phyloP scores from a whole-genome alignment of 2,113 vertebrate genomes.

The Sceloporus undulatus region DNA sequence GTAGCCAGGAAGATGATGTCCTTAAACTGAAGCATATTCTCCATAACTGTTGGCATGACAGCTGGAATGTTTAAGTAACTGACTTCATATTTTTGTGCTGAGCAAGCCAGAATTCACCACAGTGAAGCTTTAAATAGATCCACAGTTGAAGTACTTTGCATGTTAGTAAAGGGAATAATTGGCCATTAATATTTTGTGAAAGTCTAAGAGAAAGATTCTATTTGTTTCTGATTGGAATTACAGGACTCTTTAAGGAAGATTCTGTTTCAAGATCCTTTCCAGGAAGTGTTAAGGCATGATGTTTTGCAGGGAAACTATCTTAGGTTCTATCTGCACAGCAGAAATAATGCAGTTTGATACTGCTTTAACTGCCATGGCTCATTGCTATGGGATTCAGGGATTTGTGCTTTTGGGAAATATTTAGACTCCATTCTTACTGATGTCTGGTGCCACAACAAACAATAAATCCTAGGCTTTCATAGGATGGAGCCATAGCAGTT shows the following conservation, averaged over 20 bases:
- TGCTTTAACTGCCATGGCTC: no score
- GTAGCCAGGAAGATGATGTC: neutral
- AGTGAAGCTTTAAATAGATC: neutral
- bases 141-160: neutral
- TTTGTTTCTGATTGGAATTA: neutral
- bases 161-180: neutral
- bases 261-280: neutral
- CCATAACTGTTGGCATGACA: neutral
- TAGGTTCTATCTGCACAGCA: no score
- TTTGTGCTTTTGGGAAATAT: no score
- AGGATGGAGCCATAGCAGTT: no score
- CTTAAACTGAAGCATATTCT: neutral
- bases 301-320: neutral
- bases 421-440: no score
- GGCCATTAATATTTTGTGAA: neutral
- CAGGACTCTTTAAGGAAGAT: neutral
- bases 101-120: neutral
- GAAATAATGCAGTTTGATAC: no score
- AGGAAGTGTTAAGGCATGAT: neutral
- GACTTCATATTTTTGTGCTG: conserved; percentile 9
- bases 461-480: no score
- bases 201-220: neutral
- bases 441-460: no score
- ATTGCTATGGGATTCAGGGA: no score
- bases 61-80: conserved; percentile 8